phyloP scores from a whole-genome alignment of 2,113 vertebrate species.

The Paraplagusia blochii region DNA sequence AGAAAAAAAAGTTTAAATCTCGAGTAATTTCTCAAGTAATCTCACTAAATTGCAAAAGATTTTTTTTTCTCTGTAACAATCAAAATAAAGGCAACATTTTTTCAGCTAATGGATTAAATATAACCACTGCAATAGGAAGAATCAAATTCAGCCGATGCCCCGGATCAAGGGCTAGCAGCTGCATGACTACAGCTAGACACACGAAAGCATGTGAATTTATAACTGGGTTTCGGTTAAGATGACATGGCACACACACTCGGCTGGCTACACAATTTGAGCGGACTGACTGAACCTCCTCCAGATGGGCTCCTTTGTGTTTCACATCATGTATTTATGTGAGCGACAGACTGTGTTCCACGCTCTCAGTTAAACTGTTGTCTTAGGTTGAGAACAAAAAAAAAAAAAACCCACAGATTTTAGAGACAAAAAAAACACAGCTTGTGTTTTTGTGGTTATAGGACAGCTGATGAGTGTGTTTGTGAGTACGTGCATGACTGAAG shows the following conservation, averaged over 20 bases:
- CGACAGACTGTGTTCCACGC: not conserved
- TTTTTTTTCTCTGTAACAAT: too few relatives aligned
- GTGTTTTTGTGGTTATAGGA: not conserved
- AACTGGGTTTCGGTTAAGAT: slow-evolving; percentile 41
- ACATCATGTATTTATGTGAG: slow-evolving; percentile 4
- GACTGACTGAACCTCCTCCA: slow-evolving; percentile 10
- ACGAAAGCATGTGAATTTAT: slow-evolving; percentile 4
- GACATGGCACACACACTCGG: slow-evolving; percentile 19
- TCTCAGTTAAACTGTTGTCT: not conserved
- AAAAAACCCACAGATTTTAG: not conserved
- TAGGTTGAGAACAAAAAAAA: not conserved
- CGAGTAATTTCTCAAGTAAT: too few relatives aligned
- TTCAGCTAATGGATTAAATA: too few relatives aligned
- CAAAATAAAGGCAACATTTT: too few relatives aligned
- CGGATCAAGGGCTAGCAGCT: too few relatives aligned
- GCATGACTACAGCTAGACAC: slow-evolving; percentile 3
- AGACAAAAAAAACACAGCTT: not conserved
- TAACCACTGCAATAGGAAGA: too few relatives aligned
- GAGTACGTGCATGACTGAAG: not conserved
- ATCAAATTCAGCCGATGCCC: too few relatives aligned
- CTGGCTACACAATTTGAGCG: not conserved
- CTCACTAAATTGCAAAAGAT: too few relatives aligned
- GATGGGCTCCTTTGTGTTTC: slow-evolving; percentile 10
- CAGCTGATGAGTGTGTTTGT: not conserved
- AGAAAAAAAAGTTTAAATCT: too few relatives aligned